Percentiles rank a stretch among this genome's conserved stretches.
These are phyloP conservation scores for Fulica atra DNA, from an alignment of 2,113 vertebrate genomes.

Conservation along the genomic window DNA sequence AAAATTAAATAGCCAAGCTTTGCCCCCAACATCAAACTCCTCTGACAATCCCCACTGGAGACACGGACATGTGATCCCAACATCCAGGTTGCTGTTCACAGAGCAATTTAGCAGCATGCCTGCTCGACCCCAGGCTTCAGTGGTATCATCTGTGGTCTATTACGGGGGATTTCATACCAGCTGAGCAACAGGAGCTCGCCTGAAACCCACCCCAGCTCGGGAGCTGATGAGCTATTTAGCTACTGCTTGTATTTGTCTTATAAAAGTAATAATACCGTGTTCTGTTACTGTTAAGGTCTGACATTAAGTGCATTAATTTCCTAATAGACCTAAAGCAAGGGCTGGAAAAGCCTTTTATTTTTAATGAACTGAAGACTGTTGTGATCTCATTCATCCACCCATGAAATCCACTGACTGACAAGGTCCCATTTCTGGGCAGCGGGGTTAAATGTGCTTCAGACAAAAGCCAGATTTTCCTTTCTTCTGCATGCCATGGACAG, in stretches of 20 bases:
- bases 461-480: conserved; percentile 67
- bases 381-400: conserved; percentile 66
- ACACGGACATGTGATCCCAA: background rate
- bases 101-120: background rate
- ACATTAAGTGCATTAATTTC: conserved; percentile 36
- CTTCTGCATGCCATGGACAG: conserved; percentile 53
- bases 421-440: conserved; percentile 62
- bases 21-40: background rate
- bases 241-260: conserved; percentile 34
- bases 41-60: background rate
- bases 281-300: conserved; percentile 11
- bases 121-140: background rate
- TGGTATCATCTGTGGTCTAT: background rate
- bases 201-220: background rate
- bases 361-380: conserved; percentile 59
- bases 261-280: background rate
- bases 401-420: conserved; percentile 68
- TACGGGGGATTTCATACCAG: conserved; percentile 26
- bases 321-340: conserved; percentile 8
- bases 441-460: conserved; percentile 50
- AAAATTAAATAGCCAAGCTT: background rate
- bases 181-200: conserved; percentile 24
- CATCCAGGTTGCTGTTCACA: background rate
- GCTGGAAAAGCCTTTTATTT: conserved; percentile 17
- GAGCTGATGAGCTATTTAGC: conserved; percentile 33